Evolutionary conservation across 2,113 vertebrate genomes (phyloP), one percentile per base, ranked within the genome.

Genomic region (Butorides virescens): DNA sequence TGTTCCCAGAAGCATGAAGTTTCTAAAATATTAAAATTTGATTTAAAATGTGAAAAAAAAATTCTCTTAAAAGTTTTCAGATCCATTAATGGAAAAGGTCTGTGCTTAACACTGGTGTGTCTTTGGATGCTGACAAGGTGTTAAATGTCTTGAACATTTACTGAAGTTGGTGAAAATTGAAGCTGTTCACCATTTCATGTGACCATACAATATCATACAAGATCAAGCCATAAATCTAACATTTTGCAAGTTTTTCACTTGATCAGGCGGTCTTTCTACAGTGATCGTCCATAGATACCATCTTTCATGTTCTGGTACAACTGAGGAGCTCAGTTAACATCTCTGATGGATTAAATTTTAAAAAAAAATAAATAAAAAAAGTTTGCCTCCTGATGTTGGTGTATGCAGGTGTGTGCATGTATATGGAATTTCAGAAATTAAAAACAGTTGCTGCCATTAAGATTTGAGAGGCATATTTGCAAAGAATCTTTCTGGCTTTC

Each of bases 321-420:
- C 67, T 42, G 15, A 61, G 15, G 59, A 65, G 17, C 85, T 81
- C 56, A 36, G 18, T 78, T 73, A 71, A 46, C 6, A 9, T 68
- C 83, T 87, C 75, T 76, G 73, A 72, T 4, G 36, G 49, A 76
- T 63, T 76, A 49, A 71, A 27, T 44, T 22, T 6, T 42, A 42
- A 13, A 21, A 5, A 16, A 66, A 39, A 19, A 55, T n/a, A n/a
- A n/a, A n/a, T n/a, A 13, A 26, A 55, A 3, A 44, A 17, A 7
- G 13, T 58, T 81, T 71, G 32, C 37, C 27, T 88, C 37, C 46
- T 76, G 36, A 27, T 88, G 27, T 74, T 89, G 63, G 47, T 10
- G 5, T 11, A 20, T 25, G 49, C 0, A 1, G 25, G 11, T 34
- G 11, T 63, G n/a, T 56, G 52, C 4, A 1, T 32, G 12, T 37